Conservation (phyloP, 1,140 invertebrate genomes). For the Teleogryllus occipitalis region DNA sequence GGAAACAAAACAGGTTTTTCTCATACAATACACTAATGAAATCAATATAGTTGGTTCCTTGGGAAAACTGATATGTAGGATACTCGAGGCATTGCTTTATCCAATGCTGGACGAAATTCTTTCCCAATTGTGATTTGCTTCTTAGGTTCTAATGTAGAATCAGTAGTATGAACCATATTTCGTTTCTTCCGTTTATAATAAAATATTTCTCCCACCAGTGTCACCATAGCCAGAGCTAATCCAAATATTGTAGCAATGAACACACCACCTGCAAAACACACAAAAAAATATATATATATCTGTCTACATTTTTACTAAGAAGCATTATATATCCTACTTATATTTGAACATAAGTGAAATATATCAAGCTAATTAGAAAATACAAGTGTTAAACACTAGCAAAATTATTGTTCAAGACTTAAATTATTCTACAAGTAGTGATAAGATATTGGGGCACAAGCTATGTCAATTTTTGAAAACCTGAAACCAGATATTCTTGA, state of each 20-base stretch:
- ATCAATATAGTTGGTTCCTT: conserved; percentile 25
- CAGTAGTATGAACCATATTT: conserved; percentile 19
- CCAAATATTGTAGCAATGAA: conserved; percentile 83
- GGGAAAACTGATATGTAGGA: conserved; percentile 46
- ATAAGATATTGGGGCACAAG: too few species aligned
- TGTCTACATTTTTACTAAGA: too few species aligned
- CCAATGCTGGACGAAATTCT: conserved; percentile 37
- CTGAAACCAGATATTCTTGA: too few species aligned
- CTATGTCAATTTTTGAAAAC: too few species aligned
- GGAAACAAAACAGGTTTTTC: neutral
- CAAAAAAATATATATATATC: neutral
- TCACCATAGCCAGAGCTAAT: conserved; percentile 70
- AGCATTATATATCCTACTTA: too few species aligned
- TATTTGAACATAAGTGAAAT: too few species aligned
- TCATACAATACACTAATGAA: neutral
- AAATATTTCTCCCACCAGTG: conserved; percentile 66
- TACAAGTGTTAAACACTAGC: too few species aligned
- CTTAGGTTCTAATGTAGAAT: conserved; percentile 24
- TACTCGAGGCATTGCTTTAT: conserved; percentile 34
- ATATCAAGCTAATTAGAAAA: too few species aligned
- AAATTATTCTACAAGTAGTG: too few species aligned
- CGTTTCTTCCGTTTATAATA: conserved; percentile 63
- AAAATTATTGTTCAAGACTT: too few species aligned
- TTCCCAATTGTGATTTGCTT: conserved; percentile 37
- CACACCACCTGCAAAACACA: conserved; percentile 58